Evolutionary conservation across 2,888 invertebrate species (phyloP), one percentile per base, ranked within the genome.

Genomic region (Cataglyphis altisquamis): DNA sequence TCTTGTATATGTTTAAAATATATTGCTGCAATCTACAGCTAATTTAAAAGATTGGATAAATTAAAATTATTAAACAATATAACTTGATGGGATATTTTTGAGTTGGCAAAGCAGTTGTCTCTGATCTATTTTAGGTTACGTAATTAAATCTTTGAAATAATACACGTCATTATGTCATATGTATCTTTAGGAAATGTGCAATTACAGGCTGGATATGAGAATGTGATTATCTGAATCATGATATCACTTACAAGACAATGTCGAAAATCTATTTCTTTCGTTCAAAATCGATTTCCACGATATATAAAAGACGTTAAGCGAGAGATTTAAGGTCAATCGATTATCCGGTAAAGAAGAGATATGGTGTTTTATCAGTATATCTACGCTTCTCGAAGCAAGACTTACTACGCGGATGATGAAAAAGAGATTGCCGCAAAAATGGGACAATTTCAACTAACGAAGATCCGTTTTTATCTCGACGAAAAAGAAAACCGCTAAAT

Each of bases 291-390:
- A 78, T 78, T 70, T 52, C 12, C 41, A 15, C 55, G 41, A n/a
- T 18, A 12, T 52, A 52, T 29, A 57, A 57, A 32, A n/a, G 57
- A 70, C 55, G 25, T 57, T 77, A 55, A 68, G 29, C 29, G 57
- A 70, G 57, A 78, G 57, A 68, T 70, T 77, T 68, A 67, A 77
- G 77, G 55, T 77, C 77, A 77, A 77, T 77, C 77, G 68, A 77
- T 77, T 68, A 68, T 15, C n/a, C 12, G 39, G 10, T 29, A 55
- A 68, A 41, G 77, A 41, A 55, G 39, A 77, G 41, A 78, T 70
- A 57, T 41, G 18, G 48, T 29, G 32, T 68, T 21, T 70, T 78
- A 68, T 57, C 55, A 41, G 10, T 68, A 57, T 57, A 78, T 78
- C 41, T 32, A 68, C 55, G 68, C 9, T 6, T 18, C 21, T 70